Evolutionary conservation across 2,888 invertebrate genomes (phyloP), one percentile per base, ranked within the genome.

Genomic region (Galeruca laticollis): DNA sequence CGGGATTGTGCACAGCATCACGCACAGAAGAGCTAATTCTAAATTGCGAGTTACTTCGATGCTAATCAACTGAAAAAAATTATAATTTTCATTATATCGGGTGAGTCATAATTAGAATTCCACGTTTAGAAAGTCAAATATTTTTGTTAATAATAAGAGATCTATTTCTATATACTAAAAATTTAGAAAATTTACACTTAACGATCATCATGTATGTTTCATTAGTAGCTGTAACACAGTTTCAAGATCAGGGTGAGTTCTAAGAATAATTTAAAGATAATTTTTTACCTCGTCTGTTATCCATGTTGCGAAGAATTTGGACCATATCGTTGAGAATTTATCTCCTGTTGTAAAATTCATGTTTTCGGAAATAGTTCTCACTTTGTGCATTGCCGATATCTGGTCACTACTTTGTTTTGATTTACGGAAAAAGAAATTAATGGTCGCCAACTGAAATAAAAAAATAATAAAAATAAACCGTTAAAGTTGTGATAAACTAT

Each of bases 1-100:
- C 31, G 94, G 81, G 13, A 91, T 84, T 0, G 94, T 94, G 77
- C 93, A 93, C n/a, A 90, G 81, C 90, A 94, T 93, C 0, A 95
- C 94, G 83, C 94, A 93, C 35, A 91, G 80, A 68, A 94, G 86
- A 0, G 94, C 94, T 56, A 95, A 84, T 67, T 91, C 88, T 69
- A 95, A 87, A 84, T 94, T 95, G 72, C 94, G 87, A 76, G 91
- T 89, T 13, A 95, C 90, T 86, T 95, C 95, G 26, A 87, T 86
- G 8, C 90, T 90, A 72, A 95, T 93, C 9, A 91, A 85, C 88
- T 89, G 73, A 21, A 84, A 83, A 73, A 35, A 20, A 51, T 37
- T 10, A 54, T 33, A 37, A 49, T 60, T 57, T 43, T 9, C 5
- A 43, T 43, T 13, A 43, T 43, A 11, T 13, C 43, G 4, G n/a